Evolutionary conservation across 2,888 invertebrate species (phyloP), one percentile per base, ranked within the genome.

Genomic region (Caenorhabditis sp.): DNA sequence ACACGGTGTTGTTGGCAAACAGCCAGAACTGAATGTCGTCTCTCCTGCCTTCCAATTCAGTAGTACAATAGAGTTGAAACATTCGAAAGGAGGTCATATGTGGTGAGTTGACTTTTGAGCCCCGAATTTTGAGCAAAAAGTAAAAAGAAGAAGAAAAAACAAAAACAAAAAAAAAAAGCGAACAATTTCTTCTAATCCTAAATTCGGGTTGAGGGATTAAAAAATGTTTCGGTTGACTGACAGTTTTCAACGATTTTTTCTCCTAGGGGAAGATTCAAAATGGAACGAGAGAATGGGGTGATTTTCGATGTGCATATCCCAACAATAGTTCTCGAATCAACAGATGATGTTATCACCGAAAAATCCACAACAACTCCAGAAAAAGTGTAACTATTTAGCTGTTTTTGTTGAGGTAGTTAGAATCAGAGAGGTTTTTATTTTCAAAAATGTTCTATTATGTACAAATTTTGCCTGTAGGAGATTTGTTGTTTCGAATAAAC

Each of bases 231-330:
- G 31, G 5, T 31, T 31, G 31, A 12, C 2, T 43, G 37, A 21
- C 58, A 58, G 31, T 14, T 21, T 12, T 17, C 58, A 19, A 26
- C 6, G 23, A 57, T 10, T 31, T 31, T 23, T 51, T 51, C n/a
- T 4, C 12, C 23, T 21, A 93, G 93, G 93, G 97, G 97, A 64
- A 96, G 95, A 2, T 97, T 97, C 88, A 91, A 95, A 84, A 94
- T 99, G 93, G 97, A 97, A 89, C 91, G 96, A 69, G 95, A 96
- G 89, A 96, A 97, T 89, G 97, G 97, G 1, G 94, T 94, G 88
- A 93, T 94, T 0, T 97, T 97, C 89, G 97, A 97, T 89, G 96
- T 96, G 88, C 92, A 95, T 87, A 97, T 99, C 88, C 97, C 97
- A 51, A 95, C 97, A 0, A 97, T 97, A 89, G 95, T 95, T 0